These are phyloP conservation scores for Halesus radiatus DNA, from an alignment of 1,140 invertebrate genomes.

Conservation along the genomic window DNA sequence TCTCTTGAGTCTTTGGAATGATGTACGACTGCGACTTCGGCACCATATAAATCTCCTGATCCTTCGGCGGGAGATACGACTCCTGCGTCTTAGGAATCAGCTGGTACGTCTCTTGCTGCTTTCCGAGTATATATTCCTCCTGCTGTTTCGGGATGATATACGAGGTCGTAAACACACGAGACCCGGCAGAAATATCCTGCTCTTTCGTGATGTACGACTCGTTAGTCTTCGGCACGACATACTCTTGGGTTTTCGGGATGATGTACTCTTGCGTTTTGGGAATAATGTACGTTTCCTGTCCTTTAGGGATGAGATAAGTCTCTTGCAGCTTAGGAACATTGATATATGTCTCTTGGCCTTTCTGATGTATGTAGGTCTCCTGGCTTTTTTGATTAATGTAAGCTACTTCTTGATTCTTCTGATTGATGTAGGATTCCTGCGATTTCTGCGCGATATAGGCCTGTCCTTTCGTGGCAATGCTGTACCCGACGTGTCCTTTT, in stretches of 20 bases:
- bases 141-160: constrained; percentile 20
- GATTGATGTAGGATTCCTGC: constrained; percentile 36
- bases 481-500: constrained; percentile 16
- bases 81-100: constrained; percentile 29
- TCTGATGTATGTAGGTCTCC: constrained; percentile 17
- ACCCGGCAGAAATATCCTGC: not conserved
- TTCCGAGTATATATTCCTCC: not conserved
- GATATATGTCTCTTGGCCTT: constrained; percentile 10
- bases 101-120: constrained; percentile 27
- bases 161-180: not conserved
- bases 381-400: constrained; percentile 32
- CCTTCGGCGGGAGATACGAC: constrained; percentile 11
- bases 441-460: constrained; percentile 30
- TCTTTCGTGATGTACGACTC: constrained; percentile 26
- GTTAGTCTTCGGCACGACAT: constrained; percentile 21
- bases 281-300: constrained; percentile 26
- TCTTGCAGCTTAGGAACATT: constrained; percentile 16
- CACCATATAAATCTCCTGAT: constrained; percentile 25
- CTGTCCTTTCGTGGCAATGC: constrained; percentile 31
- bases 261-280: constrained; percentile 36
- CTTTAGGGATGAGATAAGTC: constrained; percentile 33
- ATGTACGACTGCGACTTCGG: constrained; percentile 28
- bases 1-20: constrained; percentile 29
- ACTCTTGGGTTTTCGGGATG: constrained; percentile 23
- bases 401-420: constrained; percentile 16